A percentile compares a stretch with the other conserved stretches of the same genome.
Evolutionary conservation across 2,113 vertebrate genomes (phyloP).

Genomic region (Psephotus haematonotus): DNA sequence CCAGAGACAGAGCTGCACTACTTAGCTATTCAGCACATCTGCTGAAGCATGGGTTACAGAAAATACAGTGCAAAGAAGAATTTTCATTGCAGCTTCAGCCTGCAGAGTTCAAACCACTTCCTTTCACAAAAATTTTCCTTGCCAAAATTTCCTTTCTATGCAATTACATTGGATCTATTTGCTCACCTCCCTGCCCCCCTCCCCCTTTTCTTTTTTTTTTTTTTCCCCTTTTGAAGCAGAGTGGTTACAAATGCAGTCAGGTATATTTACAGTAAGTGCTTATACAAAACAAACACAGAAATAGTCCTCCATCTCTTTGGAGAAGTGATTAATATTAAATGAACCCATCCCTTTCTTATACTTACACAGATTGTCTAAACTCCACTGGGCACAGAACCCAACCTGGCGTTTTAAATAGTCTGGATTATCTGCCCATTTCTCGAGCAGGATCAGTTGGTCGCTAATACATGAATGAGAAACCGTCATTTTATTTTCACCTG

Average conservation of each 20-base stretch:
- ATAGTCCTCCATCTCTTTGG: not conserved
- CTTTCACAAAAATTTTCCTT: not conserved
- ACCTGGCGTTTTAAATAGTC: constrained; percentile 97
- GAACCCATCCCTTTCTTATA: not conserved
- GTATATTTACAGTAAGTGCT: not conserved
- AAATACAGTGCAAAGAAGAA: not conserved
- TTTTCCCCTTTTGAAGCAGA: not conserved
- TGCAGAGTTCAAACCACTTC: not conserved
- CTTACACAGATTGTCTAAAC: constrained; percentile 99
- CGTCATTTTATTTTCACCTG: constrained; percentile 98
- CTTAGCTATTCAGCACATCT: not conserved
- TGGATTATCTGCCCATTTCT: constrained; percentile 90
- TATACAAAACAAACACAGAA: not conserved
- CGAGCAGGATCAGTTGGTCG: constrained; percentile 86
- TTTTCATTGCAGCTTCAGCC: not conserved
- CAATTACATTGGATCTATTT: not conserved
- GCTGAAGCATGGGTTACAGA: not conserved
- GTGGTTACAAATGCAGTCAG: not conserved
- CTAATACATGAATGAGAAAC: constrained; percentile 93
- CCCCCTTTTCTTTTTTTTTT: not conserved
- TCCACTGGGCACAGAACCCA: constrained; percentile 99
- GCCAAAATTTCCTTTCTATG: not conserved
- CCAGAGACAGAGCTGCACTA: not conserved
- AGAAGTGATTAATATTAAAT: not conserved
- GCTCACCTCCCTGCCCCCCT: not conserved